phyloP scores from a whole-genome alignment of 2,797 vertebrate species.

The Cichlasoma orientale region DNA sequence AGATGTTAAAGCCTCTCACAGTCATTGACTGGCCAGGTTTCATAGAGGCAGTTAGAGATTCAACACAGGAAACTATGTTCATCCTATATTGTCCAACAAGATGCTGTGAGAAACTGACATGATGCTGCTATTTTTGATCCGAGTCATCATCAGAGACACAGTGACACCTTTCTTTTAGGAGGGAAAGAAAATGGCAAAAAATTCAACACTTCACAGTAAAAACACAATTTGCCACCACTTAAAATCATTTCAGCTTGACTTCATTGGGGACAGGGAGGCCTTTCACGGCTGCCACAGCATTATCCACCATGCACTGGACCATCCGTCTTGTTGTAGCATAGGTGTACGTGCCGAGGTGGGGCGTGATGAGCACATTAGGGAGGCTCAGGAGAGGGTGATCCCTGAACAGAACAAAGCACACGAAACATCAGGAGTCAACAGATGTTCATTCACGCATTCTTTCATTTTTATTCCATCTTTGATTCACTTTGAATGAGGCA shows the following conservation, averaged over 20 bases:
- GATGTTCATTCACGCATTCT: not conserved
- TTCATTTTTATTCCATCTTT: not conserved
- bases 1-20: no score
- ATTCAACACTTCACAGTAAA: not conserved
- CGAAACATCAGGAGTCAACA: not conserved
- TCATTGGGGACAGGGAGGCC: constrained; percentile 67
- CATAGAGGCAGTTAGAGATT: no score
- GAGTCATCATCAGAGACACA: no score
- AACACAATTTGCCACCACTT: not conserved
- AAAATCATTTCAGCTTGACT: constrained; percentile 47
- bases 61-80: not conserved
- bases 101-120: not conserved
- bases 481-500: not conserved
- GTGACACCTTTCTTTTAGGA: not conserved
- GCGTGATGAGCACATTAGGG: constrained; percentile 75
- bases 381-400: constrained; percentile 75
- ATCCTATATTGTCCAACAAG: not conserved
- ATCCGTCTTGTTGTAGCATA: constrained; percentile 39
- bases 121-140: no score
- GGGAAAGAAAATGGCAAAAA: not conserved
- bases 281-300: constrained; percentile 69
- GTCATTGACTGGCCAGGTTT: no score
- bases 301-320: constrained; percentile 70
- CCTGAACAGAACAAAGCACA: constrained; percentile 60
- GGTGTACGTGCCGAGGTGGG: constrained; percentile 73